A percentile compares a stretch with the other conserved stretches of the same genome.
Evolutionary conservation across 2,888 invertebrate genomes (phyloP).

Genomic region (Acanthoscelides obtectus): DNA sequence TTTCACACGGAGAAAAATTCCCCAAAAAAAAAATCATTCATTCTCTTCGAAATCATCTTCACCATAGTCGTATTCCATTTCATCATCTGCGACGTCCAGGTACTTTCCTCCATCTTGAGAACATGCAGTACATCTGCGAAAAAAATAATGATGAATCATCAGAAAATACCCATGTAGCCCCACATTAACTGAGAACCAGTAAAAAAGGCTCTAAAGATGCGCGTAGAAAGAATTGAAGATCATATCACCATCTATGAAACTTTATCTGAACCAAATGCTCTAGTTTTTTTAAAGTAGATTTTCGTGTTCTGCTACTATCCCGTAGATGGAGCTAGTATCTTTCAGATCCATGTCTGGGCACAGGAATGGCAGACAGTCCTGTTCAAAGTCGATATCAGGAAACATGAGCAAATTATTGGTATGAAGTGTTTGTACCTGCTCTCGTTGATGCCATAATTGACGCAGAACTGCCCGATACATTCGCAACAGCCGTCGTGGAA

Average conservation of each 20-base stretch:
- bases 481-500: conserved; percentile 94
- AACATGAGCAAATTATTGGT: neutral
- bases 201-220: no score
- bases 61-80: conserved; percentile 1
- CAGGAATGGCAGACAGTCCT: neutral
- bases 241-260: no score
- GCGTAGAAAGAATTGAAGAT: neutral
- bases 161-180: no score
- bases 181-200: no score
- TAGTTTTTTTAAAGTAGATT: no score
- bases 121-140: conserved; percentile 2
- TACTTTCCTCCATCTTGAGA: neutral
- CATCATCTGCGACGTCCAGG: neutral
- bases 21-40: neutral
- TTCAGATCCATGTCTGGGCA: no score
- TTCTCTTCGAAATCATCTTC: conserved; percentile 1
- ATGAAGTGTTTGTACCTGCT: conserved; percentile 58
- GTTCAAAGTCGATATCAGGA: no score
- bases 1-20: neutral
- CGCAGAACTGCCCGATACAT: conserved; percentile 83
- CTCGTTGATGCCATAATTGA: conserved; percentile 86
- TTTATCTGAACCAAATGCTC: no score
- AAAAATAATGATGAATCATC: no score
- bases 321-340: no score
- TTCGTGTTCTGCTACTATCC: no score